phyloP scores from a whole-genome alignment of 2,113 vertebrate genomes.

The Melanerpes formicivorus region DNA sequence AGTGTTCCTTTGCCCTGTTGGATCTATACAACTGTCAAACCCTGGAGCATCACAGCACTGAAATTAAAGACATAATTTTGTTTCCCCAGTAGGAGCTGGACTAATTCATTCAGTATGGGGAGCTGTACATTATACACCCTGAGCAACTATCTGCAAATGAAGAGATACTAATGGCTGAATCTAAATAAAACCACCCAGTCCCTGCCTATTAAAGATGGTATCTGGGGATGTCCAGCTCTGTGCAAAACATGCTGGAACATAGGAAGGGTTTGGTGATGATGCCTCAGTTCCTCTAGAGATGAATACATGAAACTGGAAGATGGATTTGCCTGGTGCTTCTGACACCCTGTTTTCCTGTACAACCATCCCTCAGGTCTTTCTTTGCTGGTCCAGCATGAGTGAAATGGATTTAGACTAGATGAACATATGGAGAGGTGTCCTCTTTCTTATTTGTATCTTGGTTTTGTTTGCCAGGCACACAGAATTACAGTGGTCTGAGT shows the following conservation, averaged over 20 bases:
- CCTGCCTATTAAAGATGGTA: neutral
- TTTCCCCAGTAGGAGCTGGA: neutral
- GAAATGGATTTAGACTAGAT: neutral
- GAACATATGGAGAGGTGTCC: neutral
- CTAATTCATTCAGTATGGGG: neutral
- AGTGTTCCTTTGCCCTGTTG: neutral
- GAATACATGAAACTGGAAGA: neutral
- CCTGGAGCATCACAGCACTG: neutral
- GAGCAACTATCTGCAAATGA: neutral
- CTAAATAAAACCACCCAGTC: neutral
- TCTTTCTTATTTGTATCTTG: neutral
- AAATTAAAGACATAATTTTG: neutral
- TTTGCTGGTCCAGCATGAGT: neutral
- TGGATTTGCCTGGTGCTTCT: neutral
- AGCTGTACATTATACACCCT: neutral
- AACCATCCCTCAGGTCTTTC: neutral
- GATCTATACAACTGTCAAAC: neutral
- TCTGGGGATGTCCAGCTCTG: neutral
- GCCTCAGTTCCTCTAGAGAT: neutral
- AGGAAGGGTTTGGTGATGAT: neutral
- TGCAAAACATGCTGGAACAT: neutral
- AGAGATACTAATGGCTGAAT: neutral
- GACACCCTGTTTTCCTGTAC: neutral
- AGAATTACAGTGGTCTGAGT: conserved; percentile 85
- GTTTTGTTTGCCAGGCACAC: conserved; percentile 78